phyloP scores from a whole-genome alignment of 2,888 invertebrate genomes.

The Piscicola geometra region DNA sequence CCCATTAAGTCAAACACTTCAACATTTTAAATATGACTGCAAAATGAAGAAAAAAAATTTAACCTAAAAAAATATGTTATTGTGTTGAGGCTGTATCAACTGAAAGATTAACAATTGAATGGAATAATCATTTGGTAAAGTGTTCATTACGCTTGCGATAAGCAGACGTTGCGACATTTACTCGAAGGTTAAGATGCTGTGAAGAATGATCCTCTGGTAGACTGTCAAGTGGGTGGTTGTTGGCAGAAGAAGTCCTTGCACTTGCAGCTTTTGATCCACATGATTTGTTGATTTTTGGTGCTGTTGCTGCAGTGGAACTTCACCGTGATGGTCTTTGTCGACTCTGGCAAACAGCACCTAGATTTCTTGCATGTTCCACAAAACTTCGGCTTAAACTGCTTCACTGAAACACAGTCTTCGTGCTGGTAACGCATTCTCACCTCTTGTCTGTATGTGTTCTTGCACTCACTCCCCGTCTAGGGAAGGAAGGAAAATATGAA shows the following conservation, averaged over 20 bases:
- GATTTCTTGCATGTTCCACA: conserved; percentile 59
- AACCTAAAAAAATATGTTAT: too few species aligned
- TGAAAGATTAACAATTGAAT: too few species aligned
- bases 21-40: too few species aligned
- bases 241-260: conserved; percentile 33
- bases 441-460: conserved; percentile 38
- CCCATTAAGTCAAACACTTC: too few species aligned
- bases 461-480: conserved; percentile 36
- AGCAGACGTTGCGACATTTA: too few species aligned
- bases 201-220: too few species aligned
- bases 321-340: conserved; percentile 57
- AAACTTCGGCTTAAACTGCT: conserved; percentile 65
- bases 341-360: conserved; percentile 63
- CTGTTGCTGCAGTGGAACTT: conserved; percentile 47
- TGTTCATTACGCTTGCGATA: too few species aligned
- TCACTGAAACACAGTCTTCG: conserved; percentile 62
- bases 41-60: too few species aligned
- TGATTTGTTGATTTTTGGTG: conserved; percentile 34
- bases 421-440: conserved; percentile 13
- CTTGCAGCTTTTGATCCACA: conserved; percentile 43
- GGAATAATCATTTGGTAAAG: too few species aligned
- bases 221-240: neutral
- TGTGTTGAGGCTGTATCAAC: too few species aligned
- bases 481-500: too few species aligned
- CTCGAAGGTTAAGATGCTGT: too few species aligned